Evolutionary conservation across 2,888 invertebrate genomes (phyloP).

Genomic region (Tenthredo distinguenda): DNA sequence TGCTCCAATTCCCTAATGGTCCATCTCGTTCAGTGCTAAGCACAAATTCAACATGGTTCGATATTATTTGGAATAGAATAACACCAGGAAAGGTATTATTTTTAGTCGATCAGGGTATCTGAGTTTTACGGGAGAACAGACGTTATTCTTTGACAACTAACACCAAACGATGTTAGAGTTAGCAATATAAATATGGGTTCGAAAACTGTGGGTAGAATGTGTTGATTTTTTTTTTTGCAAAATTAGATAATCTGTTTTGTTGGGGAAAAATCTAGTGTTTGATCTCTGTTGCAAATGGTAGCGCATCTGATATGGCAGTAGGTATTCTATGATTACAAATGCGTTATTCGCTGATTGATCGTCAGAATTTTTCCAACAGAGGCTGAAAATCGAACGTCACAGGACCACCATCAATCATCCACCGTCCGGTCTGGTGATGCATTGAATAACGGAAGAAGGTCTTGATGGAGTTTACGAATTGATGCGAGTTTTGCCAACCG

Average conservation of each 20-base stretch:
- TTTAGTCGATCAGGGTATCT: too few species aligned
- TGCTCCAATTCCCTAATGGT: too few species aligned
- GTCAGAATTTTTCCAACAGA: neutral
- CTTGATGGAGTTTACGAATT: slow-evolving; percentile 44
- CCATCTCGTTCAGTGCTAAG: neutral
- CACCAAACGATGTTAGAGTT: neutral
- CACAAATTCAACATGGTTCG: neutral
- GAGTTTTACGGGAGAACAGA: too few species aligned
- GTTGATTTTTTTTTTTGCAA: neutral
- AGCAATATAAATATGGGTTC: neutral
- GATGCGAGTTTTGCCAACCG: slow-evolving; percentile 24
- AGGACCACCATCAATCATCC: slow-evolving; percentile 32
- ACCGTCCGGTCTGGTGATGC: slow-evolving; percentile 16
- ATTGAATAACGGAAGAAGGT: slow-evolving; percentile 49
- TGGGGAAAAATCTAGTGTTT: neutral
- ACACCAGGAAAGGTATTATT: neutral
- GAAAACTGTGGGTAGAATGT: neutral
- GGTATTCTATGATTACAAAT: slow-evolving; percentile 15
- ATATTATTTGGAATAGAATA: neutral
- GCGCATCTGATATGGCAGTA: neutral
- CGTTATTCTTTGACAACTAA: neutral
- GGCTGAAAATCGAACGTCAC: slow-evolving; percentile 35
- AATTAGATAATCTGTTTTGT: neutral
- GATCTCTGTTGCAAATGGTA: neutral
- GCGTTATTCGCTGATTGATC: slow-evolving; percentile 35